phyloP scores from a whole-genome alignment of 1,140 invertebrate species.

The Diachasma alloeum region DNA sequence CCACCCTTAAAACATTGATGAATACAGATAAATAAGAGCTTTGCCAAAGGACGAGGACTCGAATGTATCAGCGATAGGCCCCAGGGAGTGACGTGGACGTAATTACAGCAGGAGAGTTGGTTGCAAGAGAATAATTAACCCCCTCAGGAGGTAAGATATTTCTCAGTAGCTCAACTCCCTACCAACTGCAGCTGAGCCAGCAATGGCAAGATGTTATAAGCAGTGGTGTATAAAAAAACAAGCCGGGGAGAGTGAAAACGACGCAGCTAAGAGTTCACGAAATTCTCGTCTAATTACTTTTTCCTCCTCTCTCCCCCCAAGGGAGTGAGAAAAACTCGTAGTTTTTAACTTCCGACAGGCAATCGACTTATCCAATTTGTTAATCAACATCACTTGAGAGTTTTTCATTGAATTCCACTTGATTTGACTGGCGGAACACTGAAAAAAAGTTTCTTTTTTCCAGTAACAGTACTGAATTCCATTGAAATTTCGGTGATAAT shows the following conservation, averaged over 20 bases:
- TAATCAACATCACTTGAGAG: neutral
- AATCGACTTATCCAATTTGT: neutral
- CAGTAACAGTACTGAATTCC: too few species aligned
- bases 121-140: constrained; percentile 29
- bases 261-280: neutral
- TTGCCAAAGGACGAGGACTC: neutral
- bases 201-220: neutral
- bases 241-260: neutral
- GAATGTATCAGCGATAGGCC: constrained; percentile 17
- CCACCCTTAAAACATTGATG: too few species aligned
- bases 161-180: neutral
- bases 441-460: too few species aligned
- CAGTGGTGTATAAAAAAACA: neutral
- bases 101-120: constrained; percentile 17
- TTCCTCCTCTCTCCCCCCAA: neutral
- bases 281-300: constrained; percentile 9
- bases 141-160: constrained; percentile 23
- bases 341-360: neutral
- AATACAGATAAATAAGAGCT: neutral
- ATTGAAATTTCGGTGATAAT: too few species aligned
- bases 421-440: neutral
- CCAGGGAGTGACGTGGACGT: constrained; percentile 13
- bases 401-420: neutral
- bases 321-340: neutral
- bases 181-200: neutral